Base-by-base conservation (phyloP, 2,888 invertebrate species). In the Andrena fulva region DNA sequence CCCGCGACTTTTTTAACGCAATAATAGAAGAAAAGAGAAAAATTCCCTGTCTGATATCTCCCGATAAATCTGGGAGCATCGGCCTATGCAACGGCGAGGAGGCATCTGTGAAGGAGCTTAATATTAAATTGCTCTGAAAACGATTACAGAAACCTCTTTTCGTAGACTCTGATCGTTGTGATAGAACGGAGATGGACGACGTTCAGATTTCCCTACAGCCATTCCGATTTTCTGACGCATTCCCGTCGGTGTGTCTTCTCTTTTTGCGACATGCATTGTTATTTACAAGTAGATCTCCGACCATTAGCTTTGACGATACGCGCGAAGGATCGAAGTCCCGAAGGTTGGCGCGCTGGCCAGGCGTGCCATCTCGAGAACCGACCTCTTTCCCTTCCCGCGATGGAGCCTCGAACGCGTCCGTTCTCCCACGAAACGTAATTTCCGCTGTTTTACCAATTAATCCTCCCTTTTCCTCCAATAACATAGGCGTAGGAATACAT, bases 161-260 rank as follows among this genome's bases (percentile, higher is more conserved):
- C 77, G 87, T 89, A 89, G 90, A 91, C 90, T 92, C 90, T 89
- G 91, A 91, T 91, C 90, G 92, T 92, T 92, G 93, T 93, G 93
- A 93, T 93, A 93, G 89, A 91, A 85, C 85, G 90, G 89, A 84
- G 90, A 89, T 84, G 90, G 90, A 91, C 91, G 92, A 90, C 87
- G 90, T 87, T 80, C 63, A 29, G 20, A 24, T 73, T 68, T 70
- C 48, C 42, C 52, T 60, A 50, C 33, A 31, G n/a, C 48, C 54
- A 63, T n/a, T 64, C 24, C 74, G 50, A 50, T 69, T 60, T 69
- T 72, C 63, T 70, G 20, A 52, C 20, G 52, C 52, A 52, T 52
- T 52, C 20, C 52, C 8, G 42, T 42, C 42, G 42, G 42, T 4
- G 42, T 12, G 12, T 42, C 42, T 42, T 42, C 42, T 42, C 12